These are phyloP conservation scores for Seriola aureovittata DNA, from an alignment of 2,113 vertebrate species.

Conservation along the genomic window DNA sequence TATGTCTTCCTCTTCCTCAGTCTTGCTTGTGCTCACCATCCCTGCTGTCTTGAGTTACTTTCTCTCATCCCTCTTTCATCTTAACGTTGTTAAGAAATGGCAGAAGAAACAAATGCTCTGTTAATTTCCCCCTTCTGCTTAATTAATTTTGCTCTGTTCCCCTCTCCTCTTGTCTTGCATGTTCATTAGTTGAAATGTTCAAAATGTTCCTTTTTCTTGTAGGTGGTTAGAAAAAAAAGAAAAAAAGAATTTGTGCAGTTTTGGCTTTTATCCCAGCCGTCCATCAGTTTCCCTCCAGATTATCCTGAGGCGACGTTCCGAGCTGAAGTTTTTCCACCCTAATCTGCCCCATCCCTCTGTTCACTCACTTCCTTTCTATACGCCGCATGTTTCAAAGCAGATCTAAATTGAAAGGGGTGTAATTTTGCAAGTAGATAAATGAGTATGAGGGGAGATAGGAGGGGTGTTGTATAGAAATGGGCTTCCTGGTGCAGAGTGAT, in stretches of 20 bases:
- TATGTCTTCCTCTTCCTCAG: slow-evolving; percentile 20
- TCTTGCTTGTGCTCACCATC: slow-evolving; percentile 33
- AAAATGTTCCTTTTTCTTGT: slow-evolving; percentile 39
- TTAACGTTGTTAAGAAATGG: slow-evolving; percentile 23
- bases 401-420: slow-evolving; percentile 70
- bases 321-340: slow-evolving; percentile 52
- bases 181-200: slow-evolving; percentile 57
- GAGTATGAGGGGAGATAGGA: slow-evolving; percentile 58
- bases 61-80: slow-evolving; percentile 52
- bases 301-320: slow-evolving; percentile 54
- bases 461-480: slow-evolving; percentile 61
- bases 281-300: slow-evolving; percentile 72
- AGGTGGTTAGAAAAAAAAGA: slow-evolving; percentile 8
- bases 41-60: slow-evolving; percentile 33
- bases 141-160: slow-evolving; percentile 65
- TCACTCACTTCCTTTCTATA: slow-evolving; percentile 46
- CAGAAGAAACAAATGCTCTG: slow-evolving; percentile 43
- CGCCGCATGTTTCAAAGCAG: slow-evolving; percentile 60
- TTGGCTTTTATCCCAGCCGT: slow-evolving; percentile 51
- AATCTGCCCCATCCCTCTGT: slow-evolving; percentile 61
- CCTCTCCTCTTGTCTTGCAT: slow-evolving; percentile 34
- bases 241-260: slow-evolving; percentile 24
- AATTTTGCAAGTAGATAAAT: slow-evolving; percentile 70
- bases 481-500: slow-evolving; percentile 70
- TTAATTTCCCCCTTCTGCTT: slow-evolving; percentile 55